These are phyloP conservation scores for Eulemur mongoz DNA, from an alignment of 2,797 vertebrate species.

Conservation along the genomic window DNA sequence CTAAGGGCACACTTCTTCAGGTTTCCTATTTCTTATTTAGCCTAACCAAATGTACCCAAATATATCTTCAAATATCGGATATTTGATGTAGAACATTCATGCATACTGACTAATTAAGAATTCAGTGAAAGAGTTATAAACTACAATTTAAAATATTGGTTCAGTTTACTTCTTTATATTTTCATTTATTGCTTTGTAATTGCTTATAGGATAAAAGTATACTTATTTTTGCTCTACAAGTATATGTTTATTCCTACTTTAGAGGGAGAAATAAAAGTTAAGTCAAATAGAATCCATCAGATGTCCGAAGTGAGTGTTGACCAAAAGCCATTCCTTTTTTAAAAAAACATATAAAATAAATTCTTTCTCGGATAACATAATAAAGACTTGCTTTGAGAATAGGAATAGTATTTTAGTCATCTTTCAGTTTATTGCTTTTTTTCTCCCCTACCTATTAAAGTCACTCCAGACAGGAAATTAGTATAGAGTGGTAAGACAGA, in stretches of 20 bases:
- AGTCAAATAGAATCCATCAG: not conserved
- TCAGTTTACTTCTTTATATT: not conserved
- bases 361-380: constrained; percentile 7
- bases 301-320: not conserved
- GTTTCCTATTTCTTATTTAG: constrained; percentile 23
- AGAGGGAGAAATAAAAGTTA: not conserved
- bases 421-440: constrained; percentile 28
- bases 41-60: not conserved
- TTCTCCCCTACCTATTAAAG: not conserved
- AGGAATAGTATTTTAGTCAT: not conserved
- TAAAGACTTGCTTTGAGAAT: constrained; percentile 1
- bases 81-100: not conserved
- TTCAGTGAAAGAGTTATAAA: not conserved
- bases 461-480: not conserved
- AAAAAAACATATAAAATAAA: not conserved
- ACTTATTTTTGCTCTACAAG: not conserved
- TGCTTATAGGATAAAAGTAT: not conserved
- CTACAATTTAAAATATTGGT: not conserved
- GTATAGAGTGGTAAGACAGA: not conserved
- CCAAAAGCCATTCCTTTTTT: not conserved
- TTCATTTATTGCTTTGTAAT: not conserved
- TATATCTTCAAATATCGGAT: not conserved
- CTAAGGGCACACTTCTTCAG: not conserved
- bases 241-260: not conserved
- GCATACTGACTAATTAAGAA: not conserved